These are phyloP conservation scores for Solenodon paradoxus DNA, from an alignment of 2,113 vertebrate species.

Conservation along the genomic window DNA sequence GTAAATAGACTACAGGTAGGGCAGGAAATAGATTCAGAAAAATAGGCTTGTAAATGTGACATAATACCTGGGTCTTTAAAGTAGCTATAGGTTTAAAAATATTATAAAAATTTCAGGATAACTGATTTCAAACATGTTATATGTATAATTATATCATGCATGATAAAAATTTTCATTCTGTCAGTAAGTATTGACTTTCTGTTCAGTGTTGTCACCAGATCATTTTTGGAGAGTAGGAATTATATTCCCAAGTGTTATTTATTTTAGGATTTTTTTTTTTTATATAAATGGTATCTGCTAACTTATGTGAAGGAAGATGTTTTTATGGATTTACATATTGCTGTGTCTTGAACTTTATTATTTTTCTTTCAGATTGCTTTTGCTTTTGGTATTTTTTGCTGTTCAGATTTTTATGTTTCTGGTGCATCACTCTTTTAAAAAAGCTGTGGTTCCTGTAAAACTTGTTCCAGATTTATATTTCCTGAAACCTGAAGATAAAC, in stretches of 20 bases:
- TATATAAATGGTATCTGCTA: not conserved
- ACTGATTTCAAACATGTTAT: not conserved
- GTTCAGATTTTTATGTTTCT: slow-evolving; percentile 90
- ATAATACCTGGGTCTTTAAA: not conserved
- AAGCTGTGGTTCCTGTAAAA: slow-evolving; percentile 86
- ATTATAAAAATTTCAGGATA: not conserved
- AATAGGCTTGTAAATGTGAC: not conserved
- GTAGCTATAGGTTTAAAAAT: not conserved
- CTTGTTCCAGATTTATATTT: slow-evolving; percentile 92
- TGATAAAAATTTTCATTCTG: slow-evolving; percentile 2
- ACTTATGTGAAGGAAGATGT: not conserved
- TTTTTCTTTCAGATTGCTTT: slow-evolving; percentile 86
- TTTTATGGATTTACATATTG: not conserved
- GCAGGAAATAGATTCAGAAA: not conserved
- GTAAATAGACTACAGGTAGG: not conserved
- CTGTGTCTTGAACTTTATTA: not conserved
- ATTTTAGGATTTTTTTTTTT: not conserved
- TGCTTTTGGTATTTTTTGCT: slow-evolving; percentile 91
- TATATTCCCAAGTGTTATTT: not conserved
- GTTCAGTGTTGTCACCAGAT: not conserved
- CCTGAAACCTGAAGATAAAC: slow-evolving; percentile 84
- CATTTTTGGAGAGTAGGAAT: not conserved
- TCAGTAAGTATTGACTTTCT: not conserved
- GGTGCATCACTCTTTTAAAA: slow-evolving; percentile 91
- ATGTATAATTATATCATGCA: too few species aligned